These are phyloP conservation scores for Anser brachyrhynchus DNA, from an alignment of 2,113 vertebrate genomes.

Conservation along the genomic window DNA sequence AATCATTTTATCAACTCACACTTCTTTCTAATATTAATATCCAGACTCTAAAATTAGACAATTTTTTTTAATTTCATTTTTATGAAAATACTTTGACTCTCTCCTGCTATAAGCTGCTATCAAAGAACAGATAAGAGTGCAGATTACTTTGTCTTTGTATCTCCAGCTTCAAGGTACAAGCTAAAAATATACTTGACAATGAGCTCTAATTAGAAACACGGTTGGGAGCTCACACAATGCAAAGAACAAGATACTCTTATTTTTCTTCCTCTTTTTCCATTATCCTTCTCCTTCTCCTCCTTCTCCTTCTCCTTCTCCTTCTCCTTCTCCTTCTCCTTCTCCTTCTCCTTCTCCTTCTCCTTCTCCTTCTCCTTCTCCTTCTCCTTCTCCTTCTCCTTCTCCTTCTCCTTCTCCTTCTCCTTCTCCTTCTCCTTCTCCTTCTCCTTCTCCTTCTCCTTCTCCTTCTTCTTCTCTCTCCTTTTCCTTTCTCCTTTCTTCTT, in stretches of 20 bases:
- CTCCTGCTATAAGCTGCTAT: not conserved
- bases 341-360: not conserved
- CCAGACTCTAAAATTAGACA: not conserved
- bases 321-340: too few species aligned
- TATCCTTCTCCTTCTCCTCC: too few species aligned
- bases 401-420: not conserved
- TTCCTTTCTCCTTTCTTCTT: not conserved
- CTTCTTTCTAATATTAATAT: not conserved
- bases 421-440: not conserved
- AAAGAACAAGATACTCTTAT: not conserved
- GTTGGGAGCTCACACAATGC: not conserved
- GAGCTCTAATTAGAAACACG: slow-evolving; percentile 12
- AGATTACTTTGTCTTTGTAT: not conserved
- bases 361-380: too few species aligned
- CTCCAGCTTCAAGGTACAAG: not conserved
- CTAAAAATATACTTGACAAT: slow-evolving; percentile 10
- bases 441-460: not conserved
- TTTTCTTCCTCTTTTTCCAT: not conserved
- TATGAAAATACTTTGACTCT: not conserved
- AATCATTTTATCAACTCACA: not conserved
- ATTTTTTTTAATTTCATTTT: not conserved
- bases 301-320: not conserved
- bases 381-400: not conserved
- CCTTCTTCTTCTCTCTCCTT: not conserved
- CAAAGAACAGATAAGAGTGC: not conserved